Evolutionary conservation across 1,140 invertebrate species (phyloP).

Genomic region (Spodoptera litura): DNA sequence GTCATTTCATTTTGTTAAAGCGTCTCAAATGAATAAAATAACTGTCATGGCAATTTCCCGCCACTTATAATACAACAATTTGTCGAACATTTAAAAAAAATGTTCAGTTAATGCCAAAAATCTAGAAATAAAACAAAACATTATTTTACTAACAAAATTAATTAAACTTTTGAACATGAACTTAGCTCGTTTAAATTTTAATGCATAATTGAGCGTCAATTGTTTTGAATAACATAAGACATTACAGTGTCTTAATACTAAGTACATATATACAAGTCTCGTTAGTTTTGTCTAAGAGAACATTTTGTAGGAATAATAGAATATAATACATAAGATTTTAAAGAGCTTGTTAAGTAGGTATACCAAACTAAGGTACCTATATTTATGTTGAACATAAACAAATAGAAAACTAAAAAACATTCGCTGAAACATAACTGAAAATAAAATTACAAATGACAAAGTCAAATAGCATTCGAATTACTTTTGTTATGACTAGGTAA

Average conservation of each 20-base stretch:
- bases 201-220: conserved; percentile 27
- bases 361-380: too few relatives aligned
- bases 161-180: conserved; percentile 11
- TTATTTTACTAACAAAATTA: background rate
- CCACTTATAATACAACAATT: too few relatives aligned
- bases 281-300: background rate
- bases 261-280: too few relatives aligned
- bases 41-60: background rate
- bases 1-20: conserved; percentile 12
- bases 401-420: background rate
- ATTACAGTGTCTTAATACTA: background rate
- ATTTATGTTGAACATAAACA: conserved; percentile 5
- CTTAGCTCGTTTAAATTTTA: conserved; percentile 12
- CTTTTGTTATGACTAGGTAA: too few relatives aligned
- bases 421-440: too few relatives aligned
- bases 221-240: conserved; percentile 7
- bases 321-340: background rate
- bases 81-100: background rate
- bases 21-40: background rate
- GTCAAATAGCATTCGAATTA: too few relatives aligned
- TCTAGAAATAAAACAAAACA: too few relatives aligned
- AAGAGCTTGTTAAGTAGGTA: background rate
- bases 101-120: background rate
- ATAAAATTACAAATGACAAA: too few relatives aligned
- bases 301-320: background rate